These are phyloP conservation scores for Lobophora halterata DNA, from an alignment of 2,888 invertebrate genomes.

Conservation along the genomic window DNA sequence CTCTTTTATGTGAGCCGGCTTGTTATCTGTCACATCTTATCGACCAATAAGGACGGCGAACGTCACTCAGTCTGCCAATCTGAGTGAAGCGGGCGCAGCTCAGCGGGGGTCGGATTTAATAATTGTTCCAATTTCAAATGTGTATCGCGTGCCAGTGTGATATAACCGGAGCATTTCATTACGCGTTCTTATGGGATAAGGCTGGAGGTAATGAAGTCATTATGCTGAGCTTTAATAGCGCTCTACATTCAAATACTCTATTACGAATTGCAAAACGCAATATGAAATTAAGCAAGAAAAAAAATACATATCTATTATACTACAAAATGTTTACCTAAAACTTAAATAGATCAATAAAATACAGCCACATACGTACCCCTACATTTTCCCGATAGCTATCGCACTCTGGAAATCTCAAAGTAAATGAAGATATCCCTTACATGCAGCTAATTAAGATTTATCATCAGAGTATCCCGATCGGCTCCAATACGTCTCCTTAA, in stretches of 20 bases:
- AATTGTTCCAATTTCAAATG: conserved; percentile 61
- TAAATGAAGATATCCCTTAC: too few species aligned
- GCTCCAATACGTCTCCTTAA: too few species aligned
- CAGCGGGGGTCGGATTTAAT: conserved; percentile 70
- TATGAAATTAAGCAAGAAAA: too few species aligned
- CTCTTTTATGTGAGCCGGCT: conserved; percentile 71
- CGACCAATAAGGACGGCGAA: conserved; percentile 77
- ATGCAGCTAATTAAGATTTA: too few species aligned
- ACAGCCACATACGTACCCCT: too few species aligned
- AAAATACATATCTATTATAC: too few species aligned
- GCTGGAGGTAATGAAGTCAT: conserved; percentile 25
- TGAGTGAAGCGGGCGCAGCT: conserved; percentile 59
- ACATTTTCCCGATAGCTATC: too few species aligned
- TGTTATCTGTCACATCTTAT: conserved; percentile 78
- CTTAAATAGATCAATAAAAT: too few species aligned
- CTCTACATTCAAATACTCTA: not conserved
- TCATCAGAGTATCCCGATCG: too few species aligned
- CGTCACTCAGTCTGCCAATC: conserved; percentile 79
- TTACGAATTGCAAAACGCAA: too few species aligned
- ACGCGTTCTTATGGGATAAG: conserved; percentile 19
- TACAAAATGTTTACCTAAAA: too few species aligned
- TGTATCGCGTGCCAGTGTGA: conserved; percentile 69
- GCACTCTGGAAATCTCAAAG: too few species aligned
- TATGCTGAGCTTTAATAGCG: conserved; percentile 5
- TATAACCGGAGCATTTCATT: conserved; percentile 47